These are phyloP conservation scores for Toxotes chatareus DNA, from an alignment of 2,113 vertebrate species.

Conservation along the genomic window DNA sequence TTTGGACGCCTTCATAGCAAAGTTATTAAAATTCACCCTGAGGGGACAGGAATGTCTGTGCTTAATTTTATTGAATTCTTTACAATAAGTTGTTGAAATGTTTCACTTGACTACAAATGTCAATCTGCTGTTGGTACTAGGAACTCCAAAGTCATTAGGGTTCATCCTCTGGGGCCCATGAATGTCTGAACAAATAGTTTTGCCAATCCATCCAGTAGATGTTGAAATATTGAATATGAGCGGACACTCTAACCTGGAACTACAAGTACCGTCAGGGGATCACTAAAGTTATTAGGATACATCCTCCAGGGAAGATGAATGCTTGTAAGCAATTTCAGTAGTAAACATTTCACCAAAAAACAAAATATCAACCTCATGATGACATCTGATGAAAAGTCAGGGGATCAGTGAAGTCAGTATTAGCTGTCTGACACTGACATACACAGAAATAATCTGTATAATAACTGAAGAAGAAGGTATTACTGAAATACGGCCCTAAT, in stretches of 20 bases:
- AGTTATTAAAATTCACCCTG: too few species aligned
- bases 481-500: not conserved
- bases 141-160: too few species aligned
- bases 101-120: not conserved
- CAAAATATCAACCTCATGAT: not conserved
- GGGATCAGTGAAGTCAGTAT: not conserved
- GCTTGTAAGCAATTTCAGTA: too few species aligned
- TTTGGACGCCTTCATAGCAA: not conserved
- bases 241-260: not conserved
- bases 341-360: not conserved
- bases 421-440: not conserved
- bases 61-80: not conserved
- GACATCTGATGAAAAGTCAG: too few species aligned
- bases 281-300: too few species aligned
- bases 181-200: not conserved
- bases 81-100: not conserved
- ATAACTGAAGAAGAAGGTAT: not conserved
- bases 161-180: not conserved
- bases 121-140: not conserved
- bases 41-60: too few species aligned
- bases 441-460: not conserved
- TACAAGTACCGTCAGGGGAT: too few species aligned
- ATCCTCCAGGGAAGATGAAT: too few species aligned
- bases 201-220: too few species aligned
- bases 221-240: too few species aligned